Percentiles rank a stretch among this genome's conserved stretches.
Conservation (phyloP, 2,888 invertebrate genomes). For the Eilema caniola region DNA sequence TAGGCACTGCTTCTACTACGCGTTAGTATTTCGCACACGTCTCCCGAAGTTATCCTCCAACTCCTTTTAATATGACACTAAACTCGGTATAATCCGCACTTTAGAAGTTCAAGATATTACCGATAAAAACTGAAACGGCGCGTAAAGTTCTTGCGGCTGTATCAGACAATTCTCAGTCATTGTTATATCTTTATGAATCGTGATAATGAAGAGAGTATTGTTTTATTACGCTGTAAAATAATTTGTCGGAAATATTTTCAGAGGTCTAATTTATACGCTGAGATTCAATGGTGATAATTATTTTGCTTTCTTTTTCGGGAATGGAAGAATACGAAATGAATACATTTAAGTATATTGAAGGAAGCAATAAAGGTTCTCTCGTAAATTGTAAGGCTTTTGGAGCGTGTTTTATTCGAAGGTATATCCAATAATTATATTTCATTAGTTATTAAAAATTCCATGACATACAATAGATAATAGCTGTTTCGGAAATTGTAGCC, state of each 20-base stretch:
- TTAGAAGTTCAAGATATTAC: conserved; percentile 43
- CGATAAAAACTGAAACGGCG: conserved; percentile 48
- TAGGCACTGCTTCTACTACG: conserved; percentile 31
- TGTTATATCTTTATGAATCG: conserved; percentile 33
- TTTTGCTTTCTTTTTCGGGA: conserved; percentile 10
- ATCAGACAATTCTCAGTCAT: conserved; percentile 43
- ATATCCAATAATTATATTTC: neutral
- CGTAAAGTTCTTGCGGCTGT: conserved; percentile 46
- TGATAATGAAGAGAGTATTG: conserved; percentile 27
- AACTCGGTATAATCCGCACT: conserved; percentile 56
- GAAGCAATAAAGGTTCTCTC: neutral
- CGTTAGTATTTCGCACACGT: conserved; percentile 40
- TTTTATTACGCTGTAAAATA: conserved; percentile 17
- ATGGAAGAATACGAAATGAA: neutral
- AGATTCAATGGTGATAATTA: conserved; percentile 12
- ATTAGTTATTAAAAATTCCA: too few relatives aligned
- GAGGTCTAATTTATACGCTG: conserved; percentile 13
- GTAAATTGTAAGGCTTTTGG: neutral
- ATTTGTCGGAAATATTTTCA: conserved; percentile 2
- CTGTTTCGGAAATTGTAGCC: too few relatives aligned
- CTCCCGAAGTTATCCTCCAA: conserved; percentile 48
- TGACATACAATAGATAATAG: too few relatives aligned
- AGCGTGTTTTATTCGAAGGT: neutral
- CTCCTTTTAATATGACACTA: conserved; percentile 59
- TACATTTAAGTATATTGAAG: neutral